Percentiles rank a stretch among this genome's conserved stretches.
Conservation (phyloP, 2,797 vertebrate genomes). For the Gymnothorax reevesii region DNA sequence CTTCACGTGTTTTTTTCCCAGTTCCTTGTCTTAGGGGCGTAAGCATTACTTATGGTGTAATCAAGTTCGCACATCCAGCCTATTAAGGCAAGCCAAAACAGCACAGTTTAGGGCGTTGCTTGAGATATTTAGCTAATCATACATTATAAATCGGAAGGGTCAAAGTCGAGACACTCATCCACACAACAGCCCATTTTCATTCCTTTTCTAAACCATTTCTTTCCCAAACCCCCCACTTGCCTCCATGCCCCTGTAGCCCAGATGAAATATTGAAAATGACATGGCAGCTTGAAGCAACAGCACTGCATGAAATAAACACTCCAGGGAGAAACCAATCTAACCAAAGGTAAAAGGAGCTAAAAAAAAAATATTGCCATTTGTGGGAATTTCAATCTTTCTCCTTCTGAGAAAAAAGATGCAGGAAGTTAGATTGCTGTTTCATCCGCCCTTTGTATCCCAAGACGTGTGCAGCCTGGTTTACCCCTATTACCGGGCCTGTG, state of each 20-base stretch:
- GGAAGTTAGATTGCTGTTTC: constrained; percentile 49
- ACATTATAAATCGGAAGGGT: constrained; percentile 35
- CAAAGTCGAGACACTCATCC: constrained; percentile 48
- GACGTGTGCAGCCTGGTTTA: constrained; percentile 20
- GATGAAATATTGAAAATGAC: constrained; percentile 49
- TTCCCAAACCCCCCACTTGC: constrained; percentile 13
- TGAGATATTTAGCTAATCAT: constrained; percentile 32
- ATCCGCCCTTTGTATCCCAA: constrained; percentile 11
- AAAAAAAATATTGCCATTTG: constrained; percentile 44
- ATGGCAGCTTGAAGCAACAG: constrained; percentile 39
- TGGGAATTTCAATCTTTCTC: constrained; percentile 49
- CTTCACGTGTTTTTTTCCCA: constrained; percentile 10
- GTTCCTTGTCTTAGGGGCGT: neutral
- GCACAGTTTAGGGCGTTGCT: neutral
- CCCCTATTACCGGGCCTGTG: neutral
- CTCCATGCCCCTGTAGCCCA: constrained; percentile 9
- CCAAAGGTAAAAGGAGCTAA: constrained; percentile 40
- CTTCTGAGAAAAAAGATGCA: constrained; percentile 48
- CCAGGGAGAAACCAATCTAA: constrained; percentile 50
- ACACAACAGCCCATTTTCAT: constrained; percentile 1
- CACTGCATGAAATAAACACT: constrained; percentile 55
- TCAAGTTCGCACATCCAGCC: neutral
- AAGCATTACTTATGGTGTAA: constrained; percentile 1
- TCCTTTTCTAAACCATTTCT: constrained; percentile 6
- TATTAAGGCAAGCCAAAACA: neutral